Evolutionary conservation across 2,888 invertebrate species (phyloP), one percentile per base, ranked within the genome.

Genomic region (Cephonodes hylas): DNA sequence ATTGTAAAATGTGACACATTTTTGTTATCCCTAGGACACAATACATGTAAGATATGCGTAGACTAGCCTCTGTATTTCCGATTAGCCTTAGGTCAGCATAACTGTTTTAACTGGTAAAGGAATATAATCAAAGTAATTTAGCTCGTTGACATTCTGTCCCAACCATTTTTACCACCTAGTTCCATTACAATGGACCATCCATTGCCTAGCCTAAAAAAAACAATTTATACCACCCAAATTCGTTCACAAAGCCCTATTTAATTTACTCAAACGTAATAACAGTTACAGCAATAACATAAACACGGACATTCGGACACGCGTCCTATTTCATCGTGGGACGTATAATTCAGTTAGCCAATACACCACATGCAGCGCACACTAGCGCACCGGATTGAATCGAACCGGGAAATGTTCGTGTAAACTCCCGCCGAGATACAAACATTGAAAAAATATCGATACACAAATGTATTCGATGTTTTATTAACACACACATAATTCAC

Each of bases 311-410:
- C 69, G 64, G 72, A 66, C 65, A 57, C 20, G 27, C 71, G 80
- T 81, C 79, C 71, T 76, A 77, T 80, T 83, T 78, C 77, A 81
- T 81, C 79, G 79, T 71, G 72, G 70, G 67, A 78, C 80, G 75
- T 85, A 89, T 89, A 88, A 88, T 85, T 90, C 87, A 85, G 86
- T 85, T 85, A 85, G 74, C 81, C 81, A 81, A 83, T 84, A 84
- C 83, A 83, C 89, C 88, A 84, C 86, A 89, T 86, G 89, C 80
- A 81, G 89, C 77, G 88, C 73, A 75, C 77, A 76, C 73, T 73
- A 73, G 70, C 80, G 77, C 80, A 80, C 84, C 67, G 75, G 79
- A 83, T 84, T 83, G 79, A 81, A 83, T 72, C 73, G 74, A 77
- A 75, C 80, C 81, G 80, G 85, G 83, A 85, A 85, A 83, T 77